Base-by-base conservation (phyloP, 2,797 vertebrate species). In the Brotula barbata region DNA sequence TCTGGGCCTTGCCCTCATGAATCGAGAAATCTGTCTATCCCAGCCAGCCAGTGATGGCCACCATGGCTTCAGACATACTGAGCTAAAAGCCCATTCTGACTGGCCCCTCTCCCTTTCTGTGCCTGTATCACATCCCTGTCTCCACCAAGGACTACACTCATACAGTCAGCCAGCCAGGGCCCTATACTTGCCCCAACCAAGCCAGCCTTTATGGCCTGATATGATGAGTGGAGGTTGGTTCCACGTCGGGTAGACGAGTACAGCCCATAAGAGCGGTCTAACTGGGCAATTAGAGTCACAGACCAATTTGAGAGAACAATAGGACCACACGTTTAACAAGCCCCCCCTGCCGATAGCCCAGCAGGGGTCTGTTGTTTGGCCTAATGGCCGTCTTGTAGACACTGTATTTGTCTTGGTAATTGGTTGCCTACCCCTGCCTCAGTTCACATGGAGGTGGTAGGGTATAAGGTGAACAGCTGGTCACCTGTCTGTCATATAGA, bases 281-380 rank as follows among this genome's bases (percentile, higher is more conserved):
- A 92, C 89, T 85, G 85, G 81, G 77, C 87, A 87, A 90, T 92
- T 91, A 91, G 77, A 88, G 85, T 81, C 84, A 82, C 82, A 87
- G 85, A 74, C 89, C 84, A 91, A 92, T 92, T 92, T 91, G 72
- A 73, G 65, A 83, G 87, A 90, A 92, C 92, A 93, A 92, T 90
- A 66, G 83, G 58, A 59, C 73, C 71, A 85, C 82, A 81, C 75
- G 84, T 87, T 87, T 82, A 82, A 88, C 85, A 86, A 84, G 87
- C 76, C 73, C 68, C 78, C 82, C 83, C 81, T 87, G 81, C 85
- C 47, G 68, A 83, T 72, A 78, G 58, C 83, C 75, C 88, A 82
- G 84, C 71, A 75, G 86, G 84, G 81, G 79, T 70, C 76, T 90
- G 85, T 92, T 92, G 86, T 90, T 70, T 76, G 68, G 78, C 73